Evolutionary conservation across 2,888 invertebrate genomes (phyloP), one percentile per base, ranked within the genome.

Genomic region (Hydriomena furcata): DNA sequence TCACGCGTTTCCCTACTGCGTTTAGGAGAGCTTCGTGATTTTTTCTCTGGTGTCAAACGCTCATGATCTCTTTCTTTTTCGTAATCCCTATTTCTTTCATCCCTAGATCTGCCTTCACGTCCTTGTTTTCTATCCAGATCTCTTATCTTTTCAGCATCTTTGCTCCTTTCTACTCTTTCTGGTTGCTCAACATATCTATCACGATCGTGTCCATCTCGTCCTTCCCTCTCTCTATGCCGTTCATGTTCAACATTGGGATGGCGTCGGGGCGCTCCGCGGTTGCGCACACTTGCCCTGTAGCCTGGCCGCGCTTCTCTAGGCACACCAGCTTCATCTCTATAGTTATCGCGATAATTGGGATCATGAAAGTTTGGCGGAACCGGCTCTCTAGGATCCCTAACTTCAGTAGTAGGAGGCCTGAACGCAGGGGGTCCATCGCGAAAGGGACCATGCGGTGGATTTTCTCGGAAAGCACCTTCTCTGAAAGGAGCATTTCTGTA

Each of bases 51-150:
- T 5, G 85, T 76, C n/a, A 63, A 58, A 56, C 79, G 81, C 20
- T 91, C 91, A 64, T 82, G 79, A 30, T 85, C 83, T 63, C 84
- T 81, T 61, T 90, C 89, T 63, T 84, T 91, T 49, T 87, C 87
- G 60, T 76, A 78, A 43, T 88, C 88, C 46, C 67, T 82, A 70
- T 60, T 79, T 82, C 75, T 89, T 55, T 73, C 79, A 67, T 47
- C 61, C 2, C 57, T 51, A 11, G 59, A 43, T 35, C 58, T 54
- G 6, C 52, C 58, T 31, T 61, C 79, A 73, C 43, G 74, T 50
- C 52, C 81, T 74, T 60, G 78, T 75, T 68, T 84, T 61, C 47
- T 32, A n/a, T 62, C 62, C 7, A 42, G 42, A 62, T 68, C 78
- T 10, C 73, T 51, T 55, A 73, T 70, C 61, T 82, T 80, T 32